Evolutionary conservation across 2,113 vertebrate species (phyloP), one percentile per base, ranked within the genome.

Genomic region (Trogon surrucura): DNA sequence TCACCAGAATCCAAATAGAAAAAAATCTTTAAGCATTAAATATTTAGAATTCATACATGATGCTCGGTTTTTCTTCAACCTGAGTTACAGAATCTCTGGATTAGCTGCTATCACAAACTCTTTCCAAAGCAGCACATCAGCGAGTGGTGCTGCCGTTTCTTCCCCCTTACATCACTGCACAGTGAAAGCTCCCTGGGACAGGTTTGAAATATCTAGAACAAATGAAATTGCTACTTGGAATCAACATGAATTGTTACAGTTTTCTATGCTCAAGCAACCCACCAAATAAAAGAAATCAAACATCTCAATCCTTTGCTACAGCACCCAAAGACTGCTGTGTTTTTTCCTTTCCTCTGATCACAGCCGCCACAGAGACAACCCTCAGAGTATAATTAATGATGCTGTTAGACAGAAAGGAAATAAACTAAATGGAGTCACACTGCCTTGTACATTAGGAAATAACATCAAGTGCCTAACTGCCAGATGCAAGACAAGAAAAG

Each of bases 351-450:
- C 69, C 80, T 92, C 86, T 93, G 87, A 85, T 92, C 80, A 84
- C 72, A 92, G 94, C 50, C 9, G 2, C 82, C 70, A 53, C 29
- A 81, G 72, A 88, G 38, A 69, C 72, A 91, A 51, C 32, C 16
- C 57, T 69, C 61, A 38, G 65, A 32, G 51, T 17, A 45, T 65
- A 82, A 96, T 92, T 95, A 91, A 91, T 71, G 32, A 79, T 61
- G 54, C 48, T 81, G 57, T 58, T 67, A 73, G 80, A 93, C 77
- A 79, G 75, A 86, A 89, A 89, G 50, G 65, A 93, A 92, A 89
- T 69, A 79, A 91, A 64, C 48, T 57, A 79, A 89, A 87, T 45
- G 57, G 70, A 95, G 73, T 81, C 87, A 89, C 78, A 30, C 66
- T 69, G 69, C 11, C 2, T 93, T 81, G 7, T 79, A 65, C 73